phyloP scores from a whole-genome alignment of 2,113 vertebrate species.

The Aptenodytes patagonicus region DNA sequence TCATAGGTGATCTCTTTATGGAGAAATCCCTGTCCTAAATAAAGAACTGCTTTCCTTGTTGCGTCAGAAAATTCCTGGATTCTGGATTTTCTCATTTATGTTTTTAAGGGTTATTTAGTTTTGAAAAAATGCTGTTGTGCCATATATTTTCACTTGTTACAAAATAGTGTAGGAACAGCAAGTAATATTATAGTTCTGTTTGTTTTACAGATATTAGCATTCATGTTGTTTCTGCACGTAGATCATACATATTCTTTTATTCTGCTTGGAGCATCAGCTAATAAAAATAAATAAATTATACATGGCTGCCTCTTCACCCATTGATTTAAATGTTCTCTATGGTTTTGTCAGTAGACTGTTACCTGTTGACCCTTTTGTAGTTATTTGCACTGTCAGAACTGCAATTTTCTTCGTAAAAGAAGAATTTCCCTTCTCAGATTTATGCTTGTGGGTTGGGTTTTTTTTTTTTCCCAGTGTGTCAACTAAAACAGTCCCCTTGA shows the following conservation, averaged over 20 bases:
- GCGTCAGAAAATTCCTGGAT: background rate
- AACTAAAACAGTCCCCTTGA: background rate
- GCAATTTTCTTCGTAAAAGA: background rate
- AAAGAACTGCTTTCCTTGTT: background rate
- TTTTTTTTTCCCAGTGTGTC: background rate
- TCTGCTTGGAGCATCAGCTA: background rate
- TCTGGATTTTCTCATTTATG: background rate
- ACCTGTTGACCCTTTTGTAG: background rate
- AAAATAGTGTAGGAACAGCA: background rate
- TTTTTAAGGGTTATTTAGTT: background rate
- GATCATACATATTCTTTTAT: background rate
- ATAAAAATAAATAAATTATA: background rate
- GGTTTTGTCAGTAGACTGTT: background rate
- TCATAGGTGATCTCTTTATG: background rate
- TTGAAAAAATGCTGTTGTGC: background rate
- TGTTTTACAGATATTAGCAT: background rate
- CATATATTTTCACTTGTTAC: background rate
- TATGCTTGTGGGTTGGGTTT: background rate
- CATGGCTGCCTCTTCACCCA: background rate
- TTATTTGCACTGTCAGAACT: background rate
- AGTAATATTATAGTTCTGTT: background rate
- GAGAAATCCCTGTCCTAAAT: background rate
- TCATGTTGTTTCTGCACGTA: background rate
- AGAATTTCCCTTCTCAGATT: background rate
- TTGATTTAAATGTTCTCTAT: background rate